phyloP scores from a whole-genome alignment of 2,888 invertebrate species.

The Hermaeophaga mercurialis region DNA sequence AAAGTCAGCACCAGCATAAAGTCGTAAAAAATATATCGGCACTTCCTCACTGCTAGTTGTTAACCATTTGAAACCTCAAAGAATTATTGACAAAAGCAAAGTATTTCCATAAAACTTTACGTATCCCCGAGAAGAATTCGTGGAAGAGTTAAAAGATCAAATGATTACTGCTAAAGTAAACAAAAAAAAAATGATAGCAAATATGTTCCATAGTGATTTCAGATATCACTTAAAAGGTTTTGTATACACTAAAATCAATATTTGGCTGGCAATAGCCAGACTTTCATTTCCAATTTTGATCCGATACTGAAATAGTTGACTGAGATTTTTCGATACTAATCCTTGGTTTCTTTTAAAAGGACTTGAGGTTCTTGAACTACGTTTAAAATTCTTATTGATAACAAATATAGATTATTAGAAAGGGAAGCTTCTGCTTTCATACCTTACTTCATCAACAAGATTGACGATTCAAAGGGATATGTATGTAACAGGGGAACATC shows the following conservation, averaged over 20 bases:
- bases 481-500: conserved; percentile 88
- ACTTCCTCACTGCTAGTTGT: too few species aligned
- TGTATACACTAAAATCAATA: conserved; percentile 87
- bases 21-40: too few species aligned
- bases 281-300: conserved; percentile 89
- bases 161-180: too few species aligned
- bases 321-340: conserved; percentile 98
- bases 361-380: conserved; percentile 89
- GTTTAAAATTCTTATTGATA: conserved; percentile 71
- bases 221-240: conserved; percentile 96
- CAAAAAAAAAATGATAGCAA: too few species aligned
- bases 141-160: too few species aligned
- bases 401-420: conserved; percentile 85
- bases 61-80: too few species aligned
- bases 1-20: too few species aligned
- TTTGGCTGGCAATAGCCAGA: conserved; percentile 75
- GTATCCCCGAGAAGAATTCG: too few species aligned
- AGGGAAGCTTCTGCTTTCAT: conserved; percentile 92
- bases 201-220: too few species aligned
- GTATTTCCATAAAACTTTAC: too few species aligned
- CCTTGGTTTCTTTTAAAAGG: conserved; percentile 96
- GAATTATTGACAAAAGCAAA: too few species aligned
- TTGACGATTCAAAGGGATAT: conserved; percentile 95
- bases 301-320: conserved; percentile 94
- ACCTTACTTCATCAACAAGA: conserved; percentile 93